A percentile compares a stretch with the other conserved stretches of the same genome.
Evolutionary conservation across 2,797 vertebrate species (phyloP).

Genomic region (Ptychobarbus kaznakovi): DNA sequence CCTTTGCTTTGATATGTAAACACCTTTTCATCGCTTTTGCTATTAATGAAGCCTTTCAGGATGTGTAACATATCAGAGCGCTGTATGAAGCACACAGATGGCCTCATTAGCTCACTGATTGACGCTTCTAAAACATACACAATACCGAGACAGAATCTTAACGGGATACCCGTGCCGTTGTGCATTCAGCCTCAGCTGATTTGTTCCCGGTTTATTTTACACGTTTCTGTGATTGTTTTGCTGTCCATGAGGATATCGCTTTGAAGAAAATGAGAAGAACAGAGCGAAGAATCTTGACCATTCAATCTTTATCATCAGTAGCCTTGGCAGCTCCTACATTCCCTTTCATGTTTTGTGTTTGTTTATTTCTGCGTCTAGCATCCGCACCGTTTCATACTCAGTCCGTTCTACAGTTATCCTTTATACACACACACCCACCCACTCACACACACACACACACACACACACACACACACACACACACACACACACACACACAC

Average conservation of each 20-base stretch:
- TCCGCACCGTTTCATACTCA: conserved; percentile 44
- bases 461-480: conserved; percentile 44
- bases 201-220: conserved; percentile 41
- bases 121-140: conserved; percentile 63
- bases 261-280: conserved; percentile 73
- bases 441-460: conserved; percentile 44
- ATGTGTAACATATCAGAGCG: conserved; percentile 9
- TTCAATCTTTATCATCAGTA: conserved; percentile 73
- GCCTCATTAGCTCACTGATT: conserved; percentile 62
- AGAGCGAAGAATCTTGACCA: conserved; percentile 62
- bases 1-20: conserved; percentile 30
- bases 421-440: conserved; percentile 54
- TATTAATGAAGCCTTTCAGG: conserved; percentile 28
- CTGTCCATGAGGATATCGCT: conserved; percentile 74
- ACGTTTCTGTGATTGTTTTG: conserved; percentile 70
- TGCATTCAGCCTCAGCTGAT: conserved; percentile 14
- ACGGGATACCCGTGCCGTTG: conserved; percentile 54
- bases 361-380: conserved; percentile 33
- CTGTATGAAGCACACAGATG: conserved; percentile 51
- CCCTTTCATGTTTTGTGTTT: conserved; percentile 71
- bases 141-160: conserved; percentile 70
- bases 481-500: conserved; percentile 56
- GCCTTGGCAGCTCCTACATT: conserved; percentile 66
- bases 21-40: conserved; percentile 15
- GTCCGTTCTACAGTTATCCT: conserved; percentile 42